These are phyloP conservation scores for Notothenia rossii DNA, from an alignment of 2,113 vertebrate species.

Conservation along the genomic window DNA sequence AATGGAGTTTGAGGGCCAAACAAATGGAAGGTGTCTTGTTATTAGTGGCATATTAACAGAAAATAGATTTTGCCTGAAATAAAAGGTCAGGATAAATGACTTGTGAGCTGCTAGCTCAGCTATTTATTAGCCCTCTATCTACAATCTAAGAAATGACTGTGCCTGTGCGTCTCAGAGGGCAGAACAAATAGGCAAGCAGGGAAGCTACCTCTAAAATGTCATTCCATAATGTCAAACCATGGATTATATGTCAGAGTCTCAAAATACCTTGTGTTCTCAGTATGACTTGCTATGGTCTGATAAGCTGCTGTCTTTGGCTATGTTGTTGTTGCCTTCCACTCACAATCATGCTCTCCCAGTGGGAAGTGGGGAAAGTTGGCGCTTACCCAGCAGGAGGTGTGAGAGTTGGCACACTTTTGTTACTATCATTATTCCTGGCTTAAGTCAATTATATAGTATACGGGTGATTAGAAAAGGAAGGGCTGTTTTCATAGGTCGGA, in stretches of 20 bases:
- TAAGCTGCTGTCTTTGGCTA: slow-evolving; percentile 62
- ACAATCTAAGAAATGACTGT: slow-evolving; percentile 78
- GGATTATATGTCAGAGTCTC: slow-evolving; percentile 75
- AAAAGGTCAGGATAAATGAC: slow-evolving; percentile 85
- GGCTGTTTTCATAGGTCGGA: no score
- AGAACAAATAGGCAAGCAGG: slow-evolving; percentile 72
- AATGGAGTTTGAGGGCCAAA: slow-evolving; percentile 62
- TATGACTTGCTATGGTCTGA: slow-evolving; percentile 56
- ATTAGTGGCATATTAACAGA: slow-evolving; percentile 80
- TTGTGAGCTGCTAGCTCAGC: slow-evolving; percentile 69
- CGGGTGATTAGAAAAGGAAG: no score
- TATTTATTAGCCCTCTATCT: slow-evolving; percentile 78
- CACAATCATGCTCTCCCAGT: no score
- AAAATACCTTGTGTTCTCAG: slow-evolving; percentile 49
- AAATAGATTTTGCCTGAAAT: slow-evolving; percentile 83
- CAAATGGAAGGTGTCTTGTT: slow-evolving; percentile 76
- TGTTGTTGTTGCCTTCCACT: slow-evolving; percentile 46
- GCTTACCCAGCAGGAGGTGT: no score
- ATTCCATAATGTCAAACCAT: slow-evolving; percentile 83
- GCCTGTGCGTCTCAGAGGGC: slow-evolving; percentile 58
- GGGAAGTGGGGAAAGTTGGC: no score
- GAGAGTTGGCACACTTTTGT: no score
- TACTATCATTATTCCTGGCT: no score
- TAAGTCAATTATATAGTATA: no score
- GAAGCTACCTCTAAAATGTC: slow-evolving; percentile 78